phyloP scores from a whole-genome alignment of 2,888 invertebrate genomes.

The Linnaemya tessellans region DNA sequence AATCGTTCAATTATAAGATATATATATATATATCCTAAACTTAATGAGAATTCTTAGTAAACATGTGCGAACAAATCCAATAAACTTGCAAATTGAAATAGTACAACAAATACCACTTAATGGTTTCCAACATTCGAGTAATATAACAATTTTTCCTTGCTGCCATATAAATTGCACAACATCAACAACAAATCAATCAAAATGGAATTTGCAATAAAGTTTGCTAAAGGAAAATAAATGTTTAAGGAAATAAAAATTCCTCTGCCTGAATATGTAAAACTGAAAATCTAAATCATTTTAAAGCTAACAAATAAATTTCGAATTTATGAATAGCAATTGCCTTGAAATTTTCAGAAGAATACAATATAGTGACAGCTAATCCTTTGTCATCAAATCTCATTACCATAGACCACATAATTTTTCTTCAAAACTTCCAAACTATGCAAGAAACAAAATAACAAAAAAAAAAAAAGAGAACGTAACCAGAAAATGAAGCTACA shows the following conservation, averaged over 20 bases:
- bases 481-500: constrained; percentile 52
- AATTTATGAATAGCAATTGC: constrained; percentile 71
- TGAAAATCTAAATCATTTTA: constrained; percentile 42
- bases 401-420: constrained; percentile 70
- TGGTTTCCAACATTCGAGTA: too few relatives aligned
- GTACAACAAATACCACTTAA: too few relatives aligned
- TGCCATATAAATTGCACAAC: background rate
- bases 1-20: too few relatives aligned
- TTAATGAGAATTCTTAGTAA: background rate
- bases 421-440: constrained; percentile 3
- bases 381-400: constrained; percentile 71
- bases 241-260: background rate
- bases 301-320: constrained; percentile 64
- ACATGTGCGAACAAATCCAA: too few relatives aligned
- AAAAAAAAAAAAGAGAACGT: background rate
- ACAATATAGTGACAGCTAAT: constrained; percentile 63
- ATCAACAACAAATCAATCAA: constrained; percentile 32
- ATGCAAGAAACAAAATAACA: constrained; percentile 12
- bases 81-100: too few relatives aligned
- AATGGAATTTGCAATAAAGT: constrained; percentile 21
- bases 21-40: too few relatives aligned
- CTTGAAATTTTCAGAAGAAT: constrained; percentile 1
- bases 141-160: too few relatives aligned
- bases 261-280: constrained; percentile 12
- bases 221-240: constrained; percentile 10